phyloP scores from a whole-genome alignment of 2,888 invertebrate genomes.

The Papilio demoleus region DNA sequence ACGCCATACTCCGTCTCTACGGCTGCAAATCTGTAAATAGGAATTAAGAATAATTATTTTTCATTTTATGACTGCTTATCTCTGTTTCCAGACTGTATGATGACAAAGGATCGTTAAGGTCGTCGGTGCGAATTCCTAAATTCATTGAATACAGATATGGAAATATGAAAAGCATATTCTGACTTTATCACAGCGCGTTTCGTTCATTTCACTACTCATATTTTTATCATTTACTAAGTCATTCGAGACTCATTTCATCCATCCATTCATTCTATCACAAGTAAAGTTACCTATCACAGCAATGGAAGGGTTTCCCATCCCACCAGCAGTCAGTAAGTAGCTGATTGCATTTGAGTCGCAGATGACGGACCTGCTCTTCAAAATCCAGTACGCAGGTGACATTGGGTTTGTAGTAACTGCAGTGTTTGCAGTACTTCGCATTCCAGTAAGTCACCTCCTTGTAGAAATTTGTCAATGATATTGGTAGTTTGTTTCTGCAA shows the following conservation, averaged over 20 bases:
- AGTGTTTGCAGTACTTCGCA: slow-evolving; percentile 64
- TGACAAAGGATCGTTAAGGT: no score
- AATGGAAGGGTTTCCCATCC: slow-evolving; percentile 60
- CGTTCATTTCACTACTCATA: no score
- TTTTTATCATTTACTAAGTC: no score
- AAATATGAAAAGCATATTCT: no score
- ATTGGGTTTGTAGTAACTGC: slow-evolving; percentile 60
- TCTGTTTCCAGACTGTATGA: no score
- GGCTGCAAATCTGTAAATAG: slow-evolving; percentile 62
- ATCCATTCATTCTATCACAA: no score
- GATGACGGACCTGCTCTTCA: slow-evolving; percentile 49
- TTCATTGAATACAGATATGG: no score
- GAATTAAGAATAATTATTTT: slow-evolving; percentile 13
- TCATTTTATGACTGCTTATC: background rate
- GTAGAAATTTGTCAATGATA: slow-evolving; percentile 55
- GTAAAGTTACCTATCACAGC: slow-evolving; percentile 77
- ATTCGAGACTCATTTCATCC: no score
- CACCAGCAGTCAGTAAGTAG: slow-evolving; percentile 71
- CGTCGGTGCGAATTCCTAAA: no score
- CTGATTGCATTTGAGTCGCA: slow-evolving; percentile 63
- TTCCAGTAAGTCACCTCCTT: slow-evolving; percentile 68
- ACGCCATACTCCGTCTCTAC: slow-evolving; percentile 69
- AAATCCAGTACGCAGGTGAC: slow-evolving; percentile 62
- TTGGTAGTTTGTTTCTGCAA: slow-evolving; percentile 58
- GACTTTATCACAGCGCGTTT: no score